Evolutionary conservation across 2,888 invertebrate species (phyloP), one percentile per base, ranked within the genome.

Genomic region (Nemotelus nigrinus): DNA sequence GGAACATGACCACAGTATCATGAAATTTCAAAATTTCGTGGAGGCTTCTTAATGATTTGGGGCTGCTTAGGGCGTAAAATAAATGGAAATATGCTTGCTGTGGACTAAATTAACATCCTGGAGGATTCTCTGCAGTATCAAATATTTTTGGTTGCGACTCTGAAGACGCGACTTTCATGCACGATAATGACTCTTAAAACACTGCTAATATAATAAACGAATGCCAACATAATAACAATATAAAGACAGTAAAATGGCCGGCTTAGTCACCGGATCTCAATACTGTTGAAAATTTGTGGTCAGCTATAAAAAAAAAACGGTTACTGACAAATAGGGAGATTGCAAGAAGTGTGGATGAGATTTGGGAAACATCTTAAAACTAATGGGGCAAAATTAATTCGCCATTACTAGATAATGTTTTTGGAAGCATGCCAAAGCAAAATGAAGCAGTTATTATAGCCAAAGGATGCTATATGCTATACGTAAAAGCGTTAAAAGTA

Each of bases 111-210:
- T n/a, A 58, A 58, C 7, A 58, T 58, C 10, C 25, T 58, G 58
- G 58, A 58, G 58, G 58, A n/a, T 58, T 58, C 4, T 58, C 58
- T 58, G 6, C 58, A n/a, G n/a, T n/a, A n/a, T n/a, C n/a, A n/a
- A n/a, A 25, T 25, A 25, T 25, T 58, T 58, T 25, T 25, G 25
- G 25, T 7, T 58, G 25, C 25, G 10, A 25, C 7, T 58, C 25
- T 58, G 58, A 58, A 58, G 25, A 58, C 58, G 25, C 58, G 58
- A 58, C 58, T 58, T 58, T 58, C 25, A 58, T 58, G 25, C 58
- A 58, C 10, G 58, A 58, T 58, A n/a, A 58, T 58, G 1, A 58
- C 25, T 25, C 1, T n/a, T 7, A 58, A 58, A 8, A 1, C 58
- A n/a, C 58, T 25, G 58, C 25, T 58, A 58, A 58, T 5, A 58